Conservation (phyloP, 2,797 vertebrate genomes). For the Hipposideros larvatus region DNA sequence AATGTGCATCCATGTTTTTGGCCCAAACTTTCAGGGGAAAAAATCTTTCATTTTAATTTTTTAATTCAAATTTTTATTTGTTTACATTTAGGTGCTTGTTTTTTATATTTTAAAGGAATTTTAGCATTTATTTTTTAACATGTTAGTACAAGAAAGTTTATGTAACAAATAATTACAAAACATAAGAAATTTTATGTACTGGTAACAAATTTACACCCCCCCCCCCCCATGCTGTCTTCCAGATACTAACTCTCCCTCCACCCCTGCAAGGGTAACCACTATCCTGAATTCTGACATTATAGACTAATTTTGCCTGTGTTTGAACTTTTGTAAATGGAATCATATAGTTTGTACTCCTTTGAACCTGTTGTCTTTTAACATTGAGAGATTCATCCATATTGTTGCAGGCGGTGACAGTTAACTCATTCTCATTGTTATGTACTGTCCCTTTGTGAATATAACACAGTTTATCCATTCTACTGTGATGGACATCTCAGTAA, state of each 20-base stretch:
- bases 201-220: too few species aligned
- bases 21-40: too few species aligned
- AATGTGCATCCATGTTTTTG: too few species aligned
- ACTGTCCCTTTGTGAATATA: background rate
- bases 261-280: background rate
- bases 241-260: background rate
- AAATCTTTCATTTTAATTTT: too few species aligned
- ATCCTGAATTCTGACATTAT: background rate
- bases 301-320: background rate
- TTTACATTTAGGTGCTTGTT: too few species aligned
- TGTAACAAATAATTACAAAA: too few species aligned
- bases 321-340: background rate
- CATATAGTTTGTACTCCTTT: background rate
- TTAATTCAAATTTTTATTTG: too few species aligned
- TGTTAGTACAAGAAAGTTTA: too few species aligned
- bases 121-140: too few species aligned
- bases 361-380: background rate
- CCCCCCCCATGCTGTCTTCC: background rate
- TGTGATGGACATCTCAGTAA: background rate
- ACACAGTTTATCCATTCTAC: background rate
- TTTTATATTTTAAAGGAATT: too few species aligned
- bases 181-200: too few species aligned
- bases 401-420: background rate
- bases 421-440: background rate
- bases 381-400: constrained; percentile 8